phyloP scores from a whole-genome alignment of 2,113 vertebrate species.

The Thymallus thymallus region DNA sequence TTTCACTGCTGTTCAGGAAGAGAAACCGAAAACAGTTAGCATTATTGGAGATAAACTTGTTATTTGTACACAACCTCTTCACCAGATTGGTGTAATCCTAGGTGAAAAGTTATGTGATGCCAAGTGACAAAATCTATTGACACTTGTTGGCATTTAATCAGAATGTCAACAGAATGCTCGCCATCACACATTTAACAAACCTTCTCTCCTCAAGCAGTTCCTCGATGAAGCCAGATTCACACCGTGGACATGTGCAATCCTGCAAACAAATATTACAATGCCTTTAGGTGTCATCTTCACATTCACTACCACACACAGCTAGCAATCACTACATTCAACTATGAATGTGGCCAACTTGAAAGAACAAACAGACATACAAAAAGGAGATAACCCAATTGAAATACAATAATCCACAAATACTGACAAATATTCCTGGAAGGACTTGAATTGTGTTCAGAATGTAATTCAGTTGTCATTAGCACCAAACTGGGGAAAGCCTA shows the following conservation, averaged over 20 bases:
- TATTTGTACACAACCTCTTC: neutral
- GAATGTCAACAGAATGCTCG: neutral
- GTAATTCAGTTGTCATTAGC: neutral
- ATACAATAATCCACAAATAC: neutral
- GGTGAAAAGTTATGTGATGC: neutral
- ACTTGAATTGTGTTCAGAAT: neutral
- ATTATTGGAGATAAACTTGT: neutral
- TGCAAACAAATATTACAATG: constrained; percentile 45
- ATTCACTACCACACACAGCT: neutral
- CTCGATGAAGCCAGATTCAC: constrained; percentile 94
- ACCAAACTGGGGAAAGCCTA: constrained; percentile 14
- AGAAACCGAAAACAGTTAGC: constrained; percentile 38
- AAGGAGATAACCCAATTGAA: no score
- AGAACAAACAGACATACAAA: no score
- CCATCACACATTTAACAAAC: constrained; percentile 59
- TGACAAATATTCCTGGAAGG: neutral
- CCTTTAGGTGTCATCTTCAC: neutral
- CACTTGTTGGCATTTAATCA: neutral
- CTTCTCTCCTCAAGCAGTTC: constrained; percentile 90
- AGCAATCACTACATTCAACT: neutral
- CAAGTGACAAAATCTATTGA: no score
- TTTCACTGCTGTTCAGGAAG: constrained; percentile 78
- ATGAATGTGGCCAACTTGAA: no score
- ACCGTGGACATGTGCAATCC: constrained; percentile 94
- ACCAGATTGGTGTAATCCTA: neutral